Base-by-base conservation (phyloP, 2,888 invertebrate species). In the Melitaea athalia region DNA sequence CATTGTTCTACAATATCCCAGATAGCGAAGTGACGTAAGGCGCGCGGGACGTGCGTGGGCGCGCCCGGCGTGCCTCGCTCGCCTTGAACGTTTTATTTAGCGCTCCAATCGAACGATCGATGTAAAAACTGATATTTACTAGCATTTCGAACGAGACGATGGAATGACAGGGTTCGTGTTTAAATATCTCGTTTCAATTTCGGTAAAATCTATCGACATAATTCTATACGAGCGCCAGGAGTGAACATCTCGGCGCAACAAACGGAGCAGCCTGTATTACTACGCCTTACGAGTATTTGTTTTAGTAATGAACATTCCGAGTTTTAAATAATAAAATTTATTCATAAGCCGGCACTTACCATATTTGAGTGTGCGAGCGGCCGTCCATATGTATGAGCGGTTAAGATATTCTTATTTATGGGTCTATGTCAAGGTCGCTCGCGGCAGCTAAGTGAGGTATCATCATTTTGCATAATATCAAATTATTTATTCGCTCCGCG, bases 301-400 rank as follows among this genome's bases (percentile, higher is more conserved):
- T 92, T 92, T 92, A 92, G 92, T 92, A 92, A 92, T 92, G 91
- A 92, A 92, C 92, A 89, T 91, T 88, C 89, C 85, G 86, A 88
- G 89, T 92, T 91, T 92, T 91, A 92, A 92, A 91, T 91, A 91
- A 91, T 91, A 92, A 91, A 92, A 91, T 91, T 84, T 91, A 92
- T 92, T 92, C 92, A 92, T 91, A 92, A 91, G 88, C 87, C 87
- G 85, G 87, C 88, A 90, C 92, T 91, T 91, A 90, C 90, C 91
- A 91, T 91, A 91, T 90, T 88, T 83, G 91, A 88, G 91, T 90
- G 88, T 86, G 90, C 88, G 88, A 85, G 85, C 62, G 62, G 62
- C 81, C 86, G 91, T 89, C 89, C 92, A 91, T 92, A 92, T 92
- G 92, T 91, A 92, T 92, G 91, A 91, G 87, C 86, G 88, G 83